Conservation (phyloP, 1,140 invertebrate species). For the Paraescarpia echinospica region DNA sequence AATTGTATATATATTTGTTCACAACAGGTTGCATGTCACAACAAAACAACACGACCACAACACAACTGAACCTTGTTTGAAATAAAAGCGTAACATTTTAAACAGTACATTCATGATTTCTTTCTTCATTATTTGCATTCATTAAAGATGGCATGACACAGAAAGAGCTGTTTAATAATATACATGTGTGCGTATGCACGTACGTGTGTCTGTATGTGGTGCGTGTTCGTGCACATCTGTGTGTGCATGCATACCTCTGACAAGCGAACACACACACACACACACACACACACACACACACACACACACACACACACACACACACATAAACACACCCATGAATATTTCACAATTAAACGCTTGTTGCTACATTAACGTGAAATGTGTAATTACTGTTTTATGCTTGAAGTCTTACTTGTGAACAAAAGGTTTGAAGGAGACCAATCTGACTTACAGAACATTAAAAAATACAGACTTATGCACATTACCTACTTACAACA, state of each 20-base stretch:
- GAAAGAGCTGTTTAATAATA: not conserved
- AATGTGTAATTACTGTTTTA: not conserved
- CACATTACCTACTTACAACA: not conserved
- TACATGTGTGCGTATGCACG: too few species aligned
- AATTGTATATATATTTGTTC: too few species aligned
- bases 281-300: too few species aligned
- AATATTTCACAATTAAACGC: not conserved
- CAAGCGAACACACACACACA: too few species aligned
- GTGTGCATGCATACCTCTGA: too few species aligned
- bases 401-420: not conserved
- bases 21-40: too few species aligned
- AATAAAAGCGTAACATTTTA: not conserved
- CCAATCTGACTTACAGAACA: too few species aligned
- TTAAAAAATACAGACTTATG: not conserved
- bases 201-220: too few species aligned
- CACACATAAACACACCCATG: constrained; percentile 9
- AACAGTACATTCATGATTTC: not conserved
- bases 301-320: constrained; percentile 14
- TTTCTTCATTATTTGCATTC: not conserved
- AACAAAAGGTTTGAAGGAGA: too few species aligned
- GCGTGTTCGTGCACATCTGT: too few species aligned
- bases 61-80: too few species aligned
- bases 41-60: too few species aligned
- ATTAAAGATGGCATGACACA: not conserved
- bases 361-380: not conserved